phyloP scores from a whole-genome alignment of 2,113 vertebrate genomes.

The Crotalus horridus region DNA sequence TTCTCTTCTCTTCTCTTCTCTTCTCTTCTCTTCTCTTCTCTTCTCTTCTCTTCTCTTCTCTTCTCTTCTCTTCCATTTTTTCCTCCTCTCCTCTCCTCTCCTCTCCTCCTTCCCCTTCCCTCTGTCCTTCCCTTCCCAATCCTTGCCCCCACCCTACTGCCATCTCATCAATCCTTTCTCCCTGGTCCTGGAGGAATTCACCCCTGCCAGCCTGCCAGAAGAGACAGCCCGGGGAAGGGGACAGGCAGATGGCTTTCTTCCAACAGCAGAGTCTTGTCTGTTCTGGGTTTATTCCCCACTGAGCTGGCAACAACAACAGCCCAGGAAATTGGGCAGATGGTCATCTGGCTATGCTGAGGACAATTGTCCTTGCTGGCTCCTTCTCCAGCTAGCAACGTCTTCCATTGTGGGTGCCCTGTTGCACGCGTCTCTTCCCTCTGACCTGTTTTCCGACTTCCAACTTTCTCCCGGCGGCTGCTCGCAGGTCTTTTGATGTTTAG shows the following conservation, averaged over 20 bases:
- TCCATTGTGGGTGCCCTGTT: constrained; percentile 5
- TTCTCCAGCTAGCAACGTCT: constrained; percentile 48
- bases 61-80: too few species aligned
- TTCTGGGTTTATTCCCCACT: constrained; percentile 59
- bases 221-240: constrained; percentile 27
- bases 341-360: constrained; percentile 53
- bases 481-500: background rate
- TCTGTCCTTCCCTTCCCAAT: background rate
- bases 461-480: background rate
- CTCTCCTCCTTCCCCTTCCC: too few species aligned
- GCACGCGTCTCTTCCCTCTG: constrained; percentile 17
- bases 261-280: constrained; percentile 39
- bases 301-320: constrained; percentile 62
- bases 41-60: too few species aligned
- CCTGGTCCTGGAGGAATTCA: constrained; percentile 15
- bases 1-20: too few species aligned
- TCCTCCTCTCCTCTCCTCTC: too few species aligned
- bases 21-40: too few species aligned
- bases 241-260: constrained; percentile 58
- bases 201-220: constrained; percentile 21
- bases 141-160: background rate
- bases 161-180: constrained; percentile 3
- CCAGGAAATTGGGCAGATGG: constrained; percentile 63
- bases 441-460: constrained; percentile 24
- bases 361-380: constrained; percentile 63